Percentiles rank a stretch among this genome's conserved stretches.
Evolutionary conservation across 2,797 vertebrate genomes (phyloP).

Genomic region (Rhinophrynus dorsalis): DNA sequence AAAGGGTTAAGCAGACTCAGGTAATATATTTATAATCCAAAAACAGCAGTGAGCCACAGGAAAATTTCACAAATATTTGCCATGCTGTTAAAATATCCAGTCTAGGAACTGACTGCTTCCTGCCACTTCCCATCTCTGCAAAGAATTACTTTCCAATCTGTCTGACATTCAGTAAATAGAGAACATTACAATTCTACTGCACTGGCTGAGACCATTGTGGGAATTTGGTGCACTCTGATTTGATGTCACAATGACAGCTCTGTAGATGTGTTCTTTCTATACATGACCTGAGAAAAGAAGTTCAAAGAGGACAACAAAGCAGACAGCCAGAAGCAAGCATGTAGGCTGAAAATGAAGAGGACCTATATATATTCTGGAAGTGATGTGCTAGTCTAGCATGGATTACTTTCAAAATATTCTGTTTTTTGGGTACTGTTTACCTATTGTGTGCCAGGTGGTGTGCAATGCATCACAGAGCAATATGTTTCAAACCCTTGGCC

Average conservation of each 20-base stretch:
- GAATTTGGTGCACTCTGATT: conserved; percentile 1
- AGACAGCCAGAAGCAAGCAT: not conserved
- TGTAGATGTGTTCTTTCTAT: conserved; percentile 7
- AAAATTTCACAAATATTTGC: no score
- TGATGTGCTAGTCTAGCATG: not conserved
- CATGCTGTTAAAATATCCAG: no score
- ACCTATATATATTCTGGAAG: not conserved
- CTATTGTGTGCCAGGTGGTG: no score
- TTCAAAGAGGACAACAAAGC: not conserved
- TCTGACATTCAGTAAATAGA: conserved; percentile 24
- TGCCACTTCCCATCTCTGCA: not conserved
- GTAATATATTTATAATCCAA: no score
- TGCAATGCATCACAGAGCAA: no score
- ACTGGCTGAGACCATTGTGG: not conserved
- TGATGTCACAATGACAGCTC: conserved; percentile 12
- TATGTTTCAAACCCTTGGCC: no score
- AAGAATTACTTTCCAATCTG: conserved; percentile 11
- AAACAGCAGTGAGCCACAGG: no score
- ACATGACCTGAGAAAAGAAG: not conserved
- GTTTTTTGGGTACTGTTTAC: no score
- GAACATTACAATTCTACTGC: conserved; percentile 13
- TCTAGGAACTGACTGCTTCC: no score
- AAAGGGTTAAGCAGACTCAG: no score
- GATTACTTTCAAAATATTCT: not conserved
- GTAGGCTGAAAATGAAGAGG: not conserved